Base-by-base conservation (phyloP, 2,113 vertebrate genomes). In the Taxidea taxus region DNA sequence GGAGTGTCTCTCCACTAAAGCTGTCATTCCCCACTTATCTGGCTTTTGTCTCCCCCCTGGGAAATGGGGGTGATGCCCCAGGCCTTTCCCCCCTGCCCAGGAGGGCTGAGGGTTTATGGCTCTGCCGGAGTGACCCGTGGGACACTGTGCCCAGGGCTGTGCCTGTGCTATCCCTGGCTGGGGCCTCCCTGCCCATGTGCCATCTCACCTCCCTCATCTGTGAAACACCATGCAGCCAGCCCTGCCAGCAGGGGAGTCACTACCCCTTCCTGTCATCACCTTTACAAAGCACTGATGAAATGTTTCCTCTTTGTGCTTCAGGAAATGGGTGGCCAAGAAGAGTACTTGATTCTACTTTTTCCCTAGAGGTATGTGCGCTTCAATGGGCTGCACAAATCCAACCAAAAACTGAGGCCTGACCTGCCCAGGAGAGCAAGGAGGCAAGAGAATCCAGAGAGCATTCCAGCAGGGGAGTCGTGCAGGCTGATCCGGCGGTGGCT, bases 221-320 rank as follows among this genome's bases (percentile, higher is more conserved):
- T 87, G 34, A 95, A 80, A 60, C 23, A 49, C n/a, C 70, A 56
- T 60, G 37, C 10, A 92, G 58, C 42, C 56, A n/a, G 39, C 47
- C 42, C 54, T 42, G 89, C 78, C 77, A 47, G 74, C 39, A 39
- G 31, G 25, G 39, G 86, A 51, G 91, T 44, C 74, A 68, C 89
- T 51, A 60, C 49, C 68, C 78, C 68, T 78, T 95, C 96, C 97
- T 91, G 88, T 81, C 84, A 87, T 92, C 87, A 60, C 81, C 83
- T 95, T 82, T 72, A 94, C 66, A 60, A 93, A 74, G 64, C 47
- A 39, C 83, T 82, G 94, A 68, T 78, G 54, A 93, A 95, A 87
- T n/a, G 34, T 72, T 95, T 96, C 94, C 85, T 97, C 92, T 96
- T 81, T 20, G 10, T 44, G 80, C 62, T 80, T 95, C 92, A 96